phyloP scores from a whole-genome alignment of 1,140 invertebrate genomes.

The Hyposmocoma kahamanoa region DNA sequence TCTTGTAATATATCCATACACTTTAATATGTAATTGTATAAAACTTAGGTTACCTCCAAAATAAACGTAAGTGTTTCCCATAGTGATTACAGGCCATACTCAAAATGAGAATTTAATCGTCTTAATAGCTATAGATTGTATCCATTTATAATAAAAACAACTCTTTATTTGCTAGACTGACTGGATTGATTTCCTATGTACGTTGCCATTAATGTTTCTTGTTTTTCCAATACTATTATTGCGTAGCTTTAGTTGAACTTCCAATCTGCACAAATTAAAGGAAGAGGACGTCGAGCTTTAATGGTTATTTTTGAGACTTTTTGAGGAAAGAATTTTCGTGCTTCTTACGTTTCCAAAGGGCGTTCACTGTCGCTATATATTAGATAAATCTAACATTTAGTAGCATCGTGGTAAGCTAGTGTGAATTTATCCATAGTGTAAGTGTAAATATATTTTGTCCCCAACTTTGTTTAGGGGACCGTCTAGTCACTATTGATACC shows the following conservation, averaged over 20 bases:
- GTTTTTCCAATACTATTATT: constrained; percentile 39
- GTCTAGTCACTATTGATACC: constrained; percentile 62
- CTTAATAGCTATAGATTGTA: constrained; percentile 29
- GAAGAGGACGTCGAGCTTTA: constrained; percentile 35
- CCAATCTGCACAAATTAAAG: constrained; percentile 63
- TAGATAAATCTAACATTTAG: constrained; percentile 4
- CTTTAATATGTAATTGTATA: constrained; percentile 54
- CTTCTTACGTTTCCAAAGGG: constrained; percentile 32
- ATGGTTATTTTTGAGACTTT: constrained; percentile 49
- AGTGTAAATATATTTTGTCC: constrained; percentile 48
- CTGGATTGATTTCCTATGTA: constrained; percentile 17
- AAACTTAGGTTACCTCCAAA: constrained; percentile 44
- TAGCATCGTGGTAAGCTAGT: constrained; percentile 43
- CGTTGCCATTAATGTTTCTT: constrained; percentile 16
- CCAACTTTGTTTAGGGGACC: constrained; percentile 36
- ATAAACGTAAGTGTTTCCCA: constrained; percentile 52
- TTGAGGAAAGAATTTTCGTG: constrained; percentile 35
- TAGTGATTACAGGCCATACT: constrained; percentile 61
- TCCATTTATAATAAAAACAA: constrained; percentile 32
- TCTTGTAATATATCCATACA: constrained; percentile 58
- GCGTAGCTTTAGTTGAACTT: constrained; percentile 50
- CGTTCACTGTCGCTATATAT: constrained; percentile 23
- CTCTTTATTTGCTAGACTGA: constrained; percentile 58
- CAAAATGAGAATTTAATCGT: constrained; percentile 61
- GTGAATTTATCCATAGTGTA: constrained; percentile 50